Evolutionary conservation across 2,888 invertebrate genomes (phyloP), one percentile per base, ranked within the genome.

Genomic region (Pseudococcus jackbeardsleyi): DNA sequence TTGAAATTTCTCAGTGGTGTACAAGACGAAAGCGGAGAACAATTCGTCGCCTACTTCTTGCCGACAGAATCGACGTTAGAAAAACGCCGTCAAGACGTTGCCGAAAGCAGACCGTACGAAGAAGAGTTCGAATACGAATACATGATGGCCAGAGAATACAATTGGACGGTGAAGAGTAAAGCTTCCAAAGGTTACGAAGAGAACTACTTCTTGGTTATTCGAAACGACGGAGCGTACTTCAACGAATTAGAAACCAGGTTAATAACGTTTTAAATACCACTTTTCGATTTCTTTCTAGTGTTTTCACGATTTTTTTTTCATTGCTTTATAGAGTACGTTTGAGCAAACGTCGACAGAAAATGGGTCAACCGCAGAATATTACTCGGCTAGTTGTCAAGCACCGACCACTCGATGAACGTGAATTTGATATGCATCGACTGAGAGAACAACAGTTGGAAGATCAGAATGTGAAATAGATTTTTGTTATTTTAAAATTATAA

Each of bases 151-250:
- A 94, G 99, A 89, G 99, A 99, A 91, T 99, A 99, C 92, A 99
- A 98, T 91, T 99, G 99, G 99, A 99, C 98, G 91, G 99, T 99
- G 26, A 99, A 99, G 92, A 99, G 98, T 92, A 99, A 99, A 92
- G 95, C 97, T 0, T 96, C 96, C 0, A 96, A 96, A 91, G 97
- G 98, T 59, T 98, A 98, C 91, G 98, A 99, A 92, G 99, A 99
- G 92, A 99, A 98, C 91, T 99, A 98, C 91, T 99, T 98, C 93
- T 95, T 99, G 92, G 97, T 98, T 89, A 95, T 98, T 90, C 94
- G 98, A 89, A 95, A 95, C 90, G 96, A 97, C 91, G 96, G 96
- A 68, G 96, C 98, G 7, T 99, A 95, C 90, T 88, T 50, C 42
- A 88, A 88, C 50, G 88, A 88, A 88, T 54, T 88, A 11, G 88